Evolutionary conservation across 2,113 vertebrate species (phyloP), one percentile per base, ranked within the genome.

Genomic region (Delphinus delphis): DNA sequence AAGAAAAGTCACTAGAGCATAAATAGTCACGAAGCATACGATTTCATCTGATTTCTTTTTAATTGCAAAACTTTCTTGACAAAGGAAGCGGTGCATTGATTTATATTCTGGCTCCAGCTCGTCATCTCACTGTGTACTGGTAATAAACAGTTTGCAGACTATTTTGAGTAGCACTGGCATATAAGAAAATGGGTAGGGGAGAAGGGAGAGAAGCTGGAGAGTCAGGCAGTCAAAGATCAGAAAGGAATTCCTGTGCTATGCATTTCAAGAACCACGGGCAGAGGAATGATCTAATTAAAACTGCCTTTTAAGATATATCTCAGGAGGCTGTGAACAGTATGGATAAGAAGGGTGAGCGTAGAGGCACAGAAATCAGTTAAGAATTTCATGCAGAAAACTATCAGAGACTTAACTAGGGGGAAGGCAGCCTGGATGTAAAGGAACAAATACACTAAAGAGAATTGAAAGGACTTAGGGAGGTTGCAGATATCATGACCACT

Each of bases 31-130:
- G 10, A 74, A 89, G 79, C 31, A 55, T 20, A 44, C 26, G 44
- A 23, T 84, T 96, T 81, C 65, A 90, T 85, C n/a, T 81, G 38
- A 96, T 94, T 94, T 76, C 76, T 86, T 79, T 96, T 94, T 89
- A 97, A 95, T 71, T 88, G 38, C 31, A 62, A 91, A 70, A 73
- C 23, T 96, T 95, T 85, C 41, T 73, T 80, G n/a, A 93, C 21
- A 50, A 91, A 65, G 65, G 77, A 94, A 82, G 62, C 10, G 60
- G 20, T 47, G 20, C 9, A 60, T 20, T 91, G 62, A 97, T 82
- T 96, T 88, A 60, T 77, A 94, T 91, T 50, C 65, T 82, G 0
- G 20, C 23, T 91, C 18, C 73, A 95, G 44, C 31, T 73, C 67
- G 33, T 73, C 82, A 77, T 82, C 79, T 95, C 33, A 84, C 21